phyloP scores from a whole-genome alignment of 2,888 invertebrate genomes.

The Cephus spinipes region DNA sequence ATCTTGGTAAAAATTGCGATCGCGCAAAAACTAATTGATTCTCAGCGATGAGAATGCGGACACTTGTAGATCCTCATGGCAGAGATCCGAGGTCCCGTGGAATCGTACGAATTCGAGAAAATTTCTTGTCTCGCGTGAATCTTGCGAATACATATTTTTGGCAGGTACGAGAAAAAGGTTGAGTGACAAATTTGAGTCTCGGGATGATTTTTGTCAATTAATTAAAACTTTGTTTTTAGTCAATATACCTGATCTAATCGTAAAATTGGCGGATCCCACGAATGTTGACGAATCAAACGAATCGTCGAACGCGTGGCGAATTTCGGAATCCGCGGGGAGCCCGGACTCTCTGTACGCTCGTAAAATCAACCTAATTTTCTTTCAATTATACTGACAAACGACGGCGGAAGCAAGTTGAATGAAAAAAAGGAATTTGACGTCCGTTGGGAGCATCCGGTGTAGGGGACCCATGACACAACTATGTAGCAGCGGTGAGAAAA shows the following conservation, averaged over 20 bases:
- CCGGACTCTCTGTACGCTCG: background rate
- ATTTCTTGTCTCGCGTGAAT: background rate
- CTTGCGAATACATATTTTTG: background rate
- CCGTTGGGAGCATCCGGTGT: constrained; percentile 55
- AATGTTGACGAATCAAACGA: background rate
- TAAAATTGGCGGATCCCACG: background rate
- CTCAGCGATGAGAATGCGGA: background rate
- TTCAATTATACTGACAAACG: constrained; percentile 34
- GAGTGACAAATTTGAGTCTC: background rate
- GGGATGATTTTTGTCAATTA: background rate
- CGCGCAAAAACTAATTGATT: background rate
- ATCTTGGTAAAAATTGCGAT: background rate
- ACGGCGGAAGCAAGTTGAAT: constrained; percentile 38
- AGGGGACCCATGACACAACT: constrained; percentile 36
- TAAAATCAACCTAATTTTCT: constrained; percentile 45
- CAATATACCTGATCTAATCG: background rate
- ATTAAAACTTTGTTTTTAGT: background rate
- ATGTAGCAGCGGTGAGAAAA: constrained; percentile 26
- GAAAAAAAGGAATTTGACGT: constrained; percentile 50
- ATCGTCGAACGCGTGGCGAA: background rate
- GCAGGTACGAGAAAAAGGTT: background rate
- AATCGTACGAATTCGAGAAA: background rate
- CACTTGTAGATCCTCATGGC: background rate
- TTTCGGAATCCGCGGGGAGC: no score
- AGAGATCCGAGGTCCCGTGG: background rate